Conservation (phyloP, 2,797 vertebrate genomes). For the Pipistrellus kuhlii region DNA sequence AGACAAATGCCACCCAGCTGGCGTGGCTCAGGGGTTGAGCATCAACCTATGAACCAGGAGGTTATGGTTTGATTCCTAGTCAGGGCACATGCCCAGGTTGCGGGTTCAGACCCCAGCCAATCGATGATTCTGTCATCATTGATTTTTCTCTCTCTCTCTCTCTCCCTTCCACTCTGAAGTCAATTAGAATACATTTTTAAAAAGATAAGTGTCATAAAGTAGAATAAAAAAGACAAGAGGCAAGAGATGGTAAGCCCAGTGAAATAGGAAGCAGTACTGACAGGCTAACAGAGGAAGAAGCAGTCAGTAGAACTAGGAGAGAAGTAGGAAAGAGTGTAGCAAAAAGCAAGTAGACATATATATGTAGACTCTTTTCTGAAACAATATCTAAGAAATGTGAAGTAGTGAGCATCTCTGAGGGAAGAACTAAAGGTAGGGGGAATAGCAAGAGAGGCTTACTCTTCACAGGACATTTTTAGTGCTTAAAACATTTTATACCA, state of each 20-base stretch:
- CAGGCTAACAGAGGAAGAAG: not conserved
- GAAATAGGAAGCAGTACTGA: not conserved
- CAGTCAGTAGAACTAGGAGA: not conserved
- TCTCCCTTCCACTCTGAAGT: too few relatives aligned
- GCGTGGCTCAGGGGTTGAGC: too few relatives aligned
- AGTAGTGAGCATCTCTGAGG: not conserved
- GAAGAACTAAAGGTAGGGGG: not conserved
- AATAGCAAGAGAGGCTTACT: not conserved
- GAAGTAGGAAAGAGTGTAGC: not conserved
- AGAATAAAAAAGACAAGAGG: slow-evolving; percentile 26
- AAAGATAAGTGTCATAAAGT: not conserved
- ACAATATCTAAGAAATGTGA: not conserved
- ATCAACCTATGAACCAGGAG: too few relatives aligned
- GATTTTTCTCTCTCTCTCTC: too few relatives aligned
- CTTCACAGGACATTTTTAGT: not conserved
- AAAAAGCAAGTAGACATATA: not conserved
- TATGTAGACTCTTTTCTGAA: not conserved
- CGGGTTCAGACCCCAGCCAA: too few relatives aligned
- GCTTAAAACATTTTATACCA: slow-evolving; percentile 5
- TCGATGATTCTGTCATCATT: too few relatives aligned
- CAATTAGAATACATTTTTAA: not conserved
- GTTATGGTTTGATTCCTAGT: too few relatives aligned
- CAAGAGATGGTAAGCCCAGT: not conserved
- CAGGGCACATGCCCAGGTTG: too few relatives aligned
- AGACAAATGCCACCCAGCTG: not conserved